Evolutionary conservation across 2,113 vertebrate genomes (phyloP), one percentile per base, ranked within the genome.

Genomic region (Pelmatolapia mariae): DNA sequence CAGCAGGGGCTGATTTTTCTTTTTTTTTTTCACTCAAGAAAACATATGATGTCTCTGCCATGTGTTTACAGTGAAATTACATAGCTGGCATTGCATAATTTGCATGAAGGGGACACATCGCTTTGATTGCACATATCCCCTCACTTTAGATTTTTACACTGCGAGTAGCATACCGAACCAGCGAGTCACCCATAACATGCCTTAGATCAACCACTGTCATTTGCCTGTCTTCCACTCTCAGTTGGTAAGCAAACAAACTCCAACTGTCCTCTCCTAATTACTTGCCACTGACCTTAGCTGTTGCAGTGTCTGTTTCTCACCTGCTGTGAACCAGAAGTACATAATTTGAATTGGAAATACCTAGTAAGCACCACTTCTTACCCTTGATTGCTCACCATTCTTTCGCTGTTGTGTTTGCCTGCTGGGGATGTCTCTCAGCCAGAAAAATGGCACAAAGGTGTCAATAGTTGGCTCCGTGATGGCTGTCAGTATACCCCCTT

Each of bases 381-480:
- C 66, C 78, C 76, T 54, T 9, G 88, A 95, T 91, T 90, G 92
- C 19, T 3, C 86, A 12, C 91, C 80, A 90, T 96, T 96, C 94
- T 96, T 92, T 95, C 81, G 13, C 53, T 90, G 93, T 93, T 89
- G 82, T 89, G 88, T 93, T 94, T 90, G 88, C 83, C 83, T 91
- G 93, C 81, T 90, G 86, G 89, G 88, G 94, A 93, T 87, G 86
- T 91, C 87, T 86, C 87, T 93, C 82, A 81, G 87, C 86, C 45
- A 89, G 89, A 85, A 91, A 93, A 91, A 91, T 89, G 83, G 61
- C 91, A 87, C 80, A 83, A 86, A 87, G 93, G 94, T 95, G 96
- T 95, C 92, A 95, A 94, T 85, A 88, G 91, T 87, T 66, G 15
- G 83, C 81, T 89, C 87, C 87, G 31, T 86, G 52, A 80, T 57